These are phyloP conservation scores for Chrysolina haemoptera DNA, from an alignment of 2,888 invertebrate genomes.

Conservation along the genomic window DNA sequence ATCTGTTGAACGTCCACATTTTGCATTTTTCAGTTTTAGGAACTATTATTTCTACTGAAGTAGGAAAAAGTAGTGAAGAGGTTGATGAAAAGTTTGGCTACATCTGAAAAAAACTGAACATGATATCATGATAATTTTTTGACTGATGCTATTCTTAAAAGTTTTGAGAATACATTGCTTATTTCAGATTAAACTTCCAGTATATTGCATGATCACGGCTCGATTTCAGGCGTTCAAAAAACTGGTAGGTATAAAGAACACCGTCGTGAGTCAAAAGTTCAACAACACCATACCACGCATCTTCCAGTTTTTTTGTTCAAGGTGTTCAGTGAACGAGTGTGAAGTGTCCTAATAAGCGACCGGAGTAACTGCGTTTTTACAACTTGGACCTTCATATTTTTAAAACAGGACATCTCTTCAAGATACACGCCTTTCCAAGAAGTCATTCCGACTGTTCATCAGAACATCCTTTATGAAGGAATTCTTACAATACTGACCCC, in stretches of 20 bases:
- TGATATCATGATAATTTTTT: too few relatives aligned
- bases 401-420: constrained; percentile 20
- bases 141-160: too few relatives aligned
- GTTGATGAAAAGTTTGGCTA: too few relatives aligned
- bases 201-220: background rate
- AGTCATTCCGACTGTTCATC: background rate
- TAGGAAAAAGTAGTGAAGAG: too few relatives aligned
- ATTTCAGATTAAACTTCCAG: background rate
- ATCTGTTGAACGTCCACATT: too few relatives aligned
- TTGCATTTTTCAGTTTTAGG: too few relatives aligned
- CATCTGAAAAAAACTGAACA: too few relatives aligned
- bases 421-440: constrained; percentile 4
- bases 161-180: background rate
- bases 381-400: constrained; percentile 8
- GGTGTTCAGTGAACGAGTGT: constrained; percentile 9
- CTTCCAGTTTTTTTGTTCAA: constrained; percentile 20
- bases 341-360: constrained; percentile 17
- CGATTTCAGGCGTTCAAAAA: background rate
- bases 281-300: constrained; percentile 26
- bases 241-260: constrained; percentile 9
- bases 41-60: too few relatives aligned
- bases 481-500: constrained; percentile 7
- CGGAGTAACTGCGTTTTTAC: constrained; percentile 13
- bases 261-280: constrained; percentile 14
- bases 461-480: background rate